Conservation (phyloP, 2,797 vertebrate species). For the Notoglanidium macrostoma region DNA sequence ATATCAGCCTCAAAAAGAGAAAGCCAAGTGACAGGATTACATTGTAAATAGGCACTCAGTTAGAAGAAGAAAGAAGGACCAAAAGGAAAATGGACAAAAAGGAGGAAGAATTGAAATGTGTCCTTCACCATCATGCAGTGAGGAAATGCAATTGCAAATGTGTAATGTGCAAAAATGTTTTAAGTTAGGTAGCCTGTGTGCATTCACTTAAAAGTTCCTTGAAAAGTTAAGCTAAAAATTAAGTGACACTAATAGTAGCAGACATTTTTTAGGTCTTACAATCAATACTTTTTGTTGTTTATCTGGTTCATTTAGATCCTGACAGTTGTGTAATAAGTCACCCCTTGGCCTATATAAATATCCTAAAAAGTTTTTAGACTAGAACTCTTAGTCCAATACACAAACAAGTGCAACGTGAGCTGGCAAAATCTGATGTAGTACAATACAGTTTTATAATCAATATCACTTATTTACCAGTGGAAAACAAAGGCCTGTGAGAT, state of each 20-base stretch:
- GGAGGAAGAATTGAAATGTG: conserved; percentile 16
- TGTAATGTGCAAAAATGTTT: neutral
- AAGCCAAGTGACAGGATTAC: conserved; percentile 67
- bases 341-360: neutral
- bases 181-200: neutral
- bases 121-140: neutral
- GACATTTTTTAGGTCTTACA: neutral
- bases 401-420: neutral
- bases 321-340: neutral
- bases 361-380: neutral
- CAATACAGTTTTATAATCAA: neutral
- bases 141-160: conserved; percentile 10
- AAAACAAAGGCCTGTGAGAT: neutral
- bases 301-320: neutral
- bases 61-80: conserved; percentile 44
- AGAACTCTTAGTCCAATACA: neutral
- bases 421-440: neutral
- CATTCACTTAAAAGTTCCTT: neutral
- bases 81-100: neutral
- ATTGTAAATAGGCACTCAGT: conserved; percentile 60
- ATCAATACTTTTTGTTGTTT: neutral
- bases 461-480: neutral
- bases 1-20: conserved; percentile 66
- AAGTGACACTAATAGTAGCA: neutral
- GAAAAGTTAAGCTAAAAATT: neutral